A percentile compares a stretch with the other conserved stretches of the same genome.
These are phyloP conservation scores for Etheostoma spectabile DNA, from an alignment of 2,113 vertebrate species.

Conservation along the genomic window DNA sequence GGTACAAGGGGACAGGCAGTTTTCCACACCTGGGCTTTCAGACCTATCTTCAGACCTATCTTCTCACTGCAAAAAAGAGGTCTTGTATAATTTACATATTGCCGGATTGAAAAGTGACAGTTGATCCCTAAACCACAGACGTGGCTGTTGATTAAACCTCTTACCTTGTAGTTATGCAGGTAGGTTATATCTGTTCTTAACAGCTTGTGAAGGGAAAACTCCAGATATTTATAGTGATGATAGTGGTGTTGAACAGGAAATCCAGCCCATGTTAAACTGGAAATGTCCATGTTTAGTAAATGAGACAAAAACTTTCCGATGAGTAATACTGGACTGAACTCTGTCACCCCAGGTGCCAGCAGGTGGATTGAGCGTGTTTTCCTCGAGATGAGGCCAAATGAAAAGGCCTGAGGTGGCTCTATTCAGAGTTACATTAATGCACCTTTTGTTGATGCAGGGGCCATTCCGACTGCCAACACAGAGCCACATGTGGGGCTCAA, in stretches of 20 bases:
- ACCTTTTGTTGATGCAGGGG: conserved; percentile 77
- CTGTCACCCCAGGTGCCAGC: conserved; percentile 51
- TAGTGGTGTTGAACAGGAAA: neutral
- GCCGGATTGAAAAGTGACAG: conserved; percentile 29
- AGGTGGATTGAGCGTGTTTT: conserved; percentile 71
- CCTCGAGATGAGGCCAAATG: conserved; percentile 67
- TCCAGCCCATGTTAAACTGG: neutral
- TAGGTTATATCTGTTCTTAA: conserved; percentile 7
- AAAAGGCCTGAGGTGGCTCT: conserved; percentile 72
- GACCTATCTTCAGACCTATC: too few species aligned
- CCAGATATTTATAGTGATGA: conserved; percentile 10
- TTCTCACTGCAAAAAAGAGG: neutral
- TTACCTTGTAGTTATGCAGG: conserved; percentile 27
- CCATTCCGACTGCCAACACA: conserved; percentile 63
- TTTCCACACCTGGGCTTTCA: neutral
- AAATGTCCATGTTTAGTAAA: conserved; percentile 24
- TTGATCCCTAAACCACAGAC: conserved; percentile 34
- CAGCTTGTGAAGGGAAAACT: conserved; percentile 30
- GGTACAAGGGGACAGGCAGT: neutral
- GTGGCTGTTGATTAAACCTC: conserved; percentile 39
- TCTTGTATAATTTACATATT: neutral
- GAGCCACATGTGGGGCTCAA: conserved; percentile 78
- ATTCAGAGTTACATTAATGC: conserved; percentile 79
- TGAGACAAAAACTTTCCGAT: neutral
- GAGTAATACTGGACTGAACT: conserved; percentile 54